These are phyloP conservation scores for Physeter macrocephalus DNA, from an alignment of 2,113 vertebrate species.

Conservation along the genomic window DNA sequence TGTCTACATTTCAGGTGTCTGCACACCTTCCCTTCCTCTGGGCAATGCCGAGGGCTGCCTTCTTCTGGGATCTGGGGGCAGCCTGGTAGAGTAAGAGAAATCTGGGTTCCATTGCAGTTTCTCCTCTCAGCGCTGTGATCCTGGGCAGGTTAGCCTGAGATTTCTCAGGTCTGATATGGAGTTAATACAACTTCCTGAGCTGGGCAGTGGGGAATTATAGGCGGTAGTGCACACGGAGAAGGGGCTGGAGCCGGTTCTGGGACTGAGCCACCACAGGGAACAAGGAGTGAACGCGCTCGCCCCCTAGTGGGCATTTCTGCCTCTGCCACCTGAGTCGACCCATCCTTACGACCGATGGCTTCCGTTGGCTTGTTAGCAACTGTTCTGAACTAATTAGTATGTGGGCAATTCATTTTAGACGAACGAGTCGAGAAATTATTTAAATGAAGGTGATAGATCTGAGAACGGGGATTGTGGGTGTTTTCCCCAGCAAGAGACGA, in stretches of 20 bases:
- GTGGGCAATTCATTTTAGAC: background rate
- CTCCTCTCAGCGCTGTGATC: background rate
- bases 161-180: background rate
- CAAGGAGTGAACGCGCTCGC: constrained; percentile 5
- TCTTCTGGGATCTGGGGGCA: background rate
- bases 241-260: background rate
- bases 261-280: background rate
- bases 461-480: background rate
- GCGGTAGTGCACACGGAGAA: background rate
- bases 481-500: background rate
- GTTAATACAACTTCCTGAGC: background rate
- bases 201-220: background rate
- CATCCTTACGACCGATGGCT: background rate
- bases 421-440: background rate
- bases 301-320: constrained; percentile 63
- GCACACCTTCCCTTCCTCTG: background rate
- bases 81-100: background rate
- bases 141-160: background rate
- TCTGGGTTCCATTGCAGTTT: background rate
- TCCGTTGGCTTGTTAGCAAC: background rate
- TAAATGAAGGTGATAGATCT: background rate
- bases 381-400: too few species aligned
- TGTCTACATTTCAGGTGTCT: background rate
- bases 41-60: background rate
- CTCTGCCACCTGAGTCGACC: background rate